A percentile compares a stretch with the other conserved stretches of the same genome.
Conservation (phyloP, 2,113 vertebrate genomes). For the Chionodraco myersi region DNA sequence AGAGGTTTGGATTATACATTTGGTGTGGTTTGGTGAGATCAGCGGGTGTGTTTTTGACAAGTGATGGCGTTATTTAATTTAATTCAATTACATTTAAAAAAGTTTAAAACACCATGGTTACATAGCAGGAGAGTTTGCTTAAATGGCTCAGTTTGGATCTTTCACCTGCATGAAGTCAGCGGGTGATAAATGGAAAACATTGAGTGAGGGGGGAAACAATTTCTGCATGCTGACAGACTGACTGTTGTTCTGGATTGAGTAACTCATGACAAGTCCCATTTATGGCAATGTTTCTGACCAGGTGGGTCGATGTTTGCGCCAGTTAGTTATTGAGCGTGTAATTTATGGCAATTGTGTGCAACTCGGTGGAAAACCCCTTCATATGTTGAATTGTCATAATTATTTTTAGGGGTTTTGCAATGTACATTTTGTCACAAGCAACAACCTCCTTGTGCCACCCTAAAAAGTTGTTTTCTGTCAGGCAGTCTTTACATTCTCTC, state of each 20-base stretch:
- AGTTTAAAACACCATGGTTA: slow-evolving; percentile 11
- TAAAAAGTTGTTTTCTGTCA: background rate
- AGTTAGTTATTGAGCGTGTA: background rate
- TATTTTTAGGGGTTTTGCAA: too few species aligned
- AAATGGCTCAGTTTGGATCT: slow-evolving; percentile 10
- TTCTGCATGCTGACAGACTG: slow-evolving; percentile 11
- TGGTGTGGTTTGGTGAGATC: slow-evolving; percentile 59
- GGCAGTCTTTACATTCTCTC: background rate
- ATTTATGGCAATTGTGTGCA: slow-evolving; percentile 17
- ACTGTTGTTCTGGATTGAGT: slow-evolving; percentile 30
- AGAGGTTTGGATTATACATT: slow-evolving; percentile 42
- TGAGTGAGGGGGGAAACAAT: slow-evolving; percentile 26
- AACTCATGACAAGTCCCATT: slow-evolving; percentile 21
- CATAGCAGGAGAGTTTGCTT: slow-evolving; percentile 21
- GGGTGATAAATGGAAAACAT: slow-evolving; percentile 39
- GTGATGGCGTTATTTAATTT: slow-evolving; percentile 27
- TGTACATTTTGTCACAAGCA: too few species aligned
- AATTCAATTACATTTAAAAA: slow-evolving; percentile 13
- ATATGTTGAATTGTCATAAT: background rate
- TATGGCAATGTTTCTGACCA: slow-evolving; percentile 18
- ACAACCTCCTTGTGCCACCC: background rate
- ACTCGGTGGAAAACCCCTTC: slow-evolving; percentile 2
- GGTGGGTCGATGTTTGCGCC: too few species aligned
- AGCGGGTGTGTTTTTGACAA: slow-evolving; percentile 36
- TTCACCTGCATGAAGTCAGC: slow-evolving; percentile 15